A percentile compares a stretch with the other conserved stretches of the same genome.
Evolutionary conservation across 2,888 invertebrate species (phyloP).

Genomic region (Drosophila subquinaria): DNA sequence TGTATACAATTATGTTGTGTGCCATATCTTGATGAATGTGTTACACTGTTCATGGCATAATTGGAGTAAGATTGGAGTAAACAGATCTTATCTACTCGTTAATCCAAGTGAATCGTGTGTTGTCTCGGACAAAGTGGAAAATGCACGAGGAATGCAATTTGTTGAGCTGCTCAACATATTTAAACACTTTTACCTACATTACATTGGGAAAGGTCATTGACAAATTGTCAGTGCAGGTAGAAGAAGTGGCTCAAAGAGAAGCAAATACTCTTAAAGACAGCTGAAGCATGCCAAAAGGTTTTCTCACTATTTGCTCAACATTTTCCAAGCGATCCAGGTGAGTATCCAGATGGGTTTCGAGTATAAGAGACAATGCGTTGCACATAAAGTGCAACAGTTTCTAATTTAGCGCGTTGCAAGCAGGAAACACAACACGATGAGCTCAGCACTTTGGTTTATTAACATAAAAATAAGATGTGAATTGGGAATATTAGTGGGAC

Average conservation of each 20-base stretch:
- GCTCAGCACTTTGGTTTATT: slow-evolving; percentile 14
- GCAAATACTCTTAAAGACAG: slow-evolving; percentile 24
- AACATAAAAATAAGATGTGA: slow-evolving; percentile 15
- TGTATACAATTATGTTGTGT: no score
- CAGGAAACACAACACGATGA: slow-evolving; percentile 45
- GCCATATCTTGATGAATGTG: no score
- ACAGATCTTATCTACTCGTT: background rate
- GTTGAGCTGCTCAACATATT: slow-evolving; percentile 29
- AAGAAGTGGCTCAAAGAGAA: slow-evolving; percentile 24
- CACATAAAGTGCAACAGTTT: slow-evolving; percentile 71
- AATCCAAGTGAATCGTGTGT: background rate
- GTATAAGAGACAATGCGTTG: slow-evolving; percentile 57
- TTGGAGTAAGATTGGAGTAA: no score
- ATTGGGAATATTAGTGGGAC: slow-evolving; percentile 1
- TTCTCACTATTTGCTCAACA: slow-evolving; percentile 39
- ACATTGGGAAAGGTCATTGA: slow-evolving; percentile 40
- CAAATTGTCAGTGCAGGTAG: slow-evolving; percentile 14
- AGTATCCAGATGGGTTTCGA: slow-evolving; percentile 38
- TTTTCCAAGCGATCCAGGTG: slow-evolving; percentile 2
- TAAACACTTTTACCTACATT: slow-evolving; percentile 15
- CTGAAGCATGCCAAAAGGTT: slow-evolving; percentile 46
- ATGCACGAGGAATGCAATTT: slow-evolving; percentile 10
- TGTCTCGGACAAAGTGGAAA: background rate
- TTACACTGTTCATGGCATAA: no score
- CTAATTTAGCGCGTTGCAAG: slow-evolving; percentile 40